A percentile compares a stretch with the other conserved stretches of the same genome.
Conservation (phyloP, 1,140 invertebrate genomes). For the Zaprionus capensis region DNA sequence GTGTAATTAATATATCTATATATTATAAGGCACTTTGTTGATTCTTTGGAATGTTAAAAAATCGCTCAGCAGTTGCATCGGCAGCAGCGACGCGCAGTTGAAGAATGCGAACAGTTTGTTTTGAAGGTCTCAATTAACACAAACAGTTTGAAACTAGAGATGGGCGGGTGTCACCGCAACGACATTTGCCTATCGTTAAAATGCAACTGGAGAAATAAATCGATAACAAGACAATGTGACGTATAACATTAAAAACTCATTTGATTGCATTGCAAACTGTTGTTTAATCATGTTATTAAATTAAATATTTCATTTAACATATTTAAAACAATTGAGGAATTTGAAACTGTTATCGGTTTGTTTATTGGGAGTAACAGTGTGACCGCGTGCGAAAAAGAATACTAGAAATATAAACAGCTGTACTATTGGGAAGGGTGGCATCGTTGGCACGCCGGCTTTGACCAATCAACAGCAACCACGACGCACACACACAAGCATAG, state of each 20-base stretch:
- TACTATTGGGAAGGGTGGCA: constrained; percentile 25
- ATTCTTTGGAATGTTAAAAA: neutral
- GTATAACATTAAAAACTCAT: neutral
- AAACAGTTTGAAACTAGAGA: constrained; percentile 3
- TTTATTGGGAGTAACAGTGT: neutral
- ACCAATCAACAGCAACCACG: constrained; percentile 74
- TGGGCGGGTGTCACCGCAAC: neutral
- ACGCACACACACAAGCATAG: constrained; percentile 66
- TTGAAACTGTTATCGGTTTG: too few species aligned
- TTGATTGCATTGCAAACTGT: neutral
- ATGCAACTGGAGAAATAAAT: neutral
- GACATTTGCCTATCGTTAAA: neutral
- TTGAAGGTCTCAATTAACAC: constrained; percentile 1
- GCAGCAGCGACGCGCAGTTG: constrained; percentile 1
- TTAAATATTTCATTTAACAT: too few species aligned
- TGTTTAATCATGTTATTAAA: neutral
- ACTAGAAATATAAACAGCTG: constrained; percentile 48
- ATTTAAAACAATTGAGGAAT: too few species aligned
- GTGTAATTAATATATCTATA: neutral
- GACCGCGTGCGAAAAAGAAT: constrained; percentile 1
- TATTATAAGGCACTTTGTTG: constrained; percentile 3
- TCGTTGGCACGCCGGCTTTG: constrained; percentile 41
- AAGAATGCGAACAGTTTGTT: neutral
- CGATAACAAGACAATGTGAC: neutral
- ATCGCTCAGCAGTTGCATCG: neutral